phyloP scores from a whole-genome alignment of 2,797 vertebrate species.

The Gallinago solitaria region DNA sequence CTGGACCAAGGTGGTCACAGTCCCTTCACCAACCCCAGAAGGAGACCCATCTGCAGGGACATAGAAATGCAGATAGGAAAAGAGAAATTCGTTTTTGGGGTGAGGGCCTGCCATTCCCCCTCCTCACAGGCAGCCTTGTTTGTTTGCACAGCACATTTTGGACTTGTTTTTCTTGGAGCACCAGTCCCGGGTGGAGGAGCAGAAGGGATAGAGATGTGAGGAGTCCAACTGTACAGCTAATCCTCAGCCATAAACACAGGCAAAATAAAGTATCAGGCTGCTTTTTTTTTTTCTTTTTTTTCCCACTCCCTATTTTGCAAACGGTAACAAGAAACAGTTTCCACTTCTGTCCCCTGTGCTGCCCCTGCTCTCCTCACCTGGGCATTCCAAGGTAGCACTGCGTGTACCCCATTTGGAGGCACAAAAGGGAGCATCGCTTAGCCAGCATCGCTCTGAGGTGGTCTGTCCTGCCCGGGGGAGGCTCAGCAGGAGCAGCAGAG shows the following conservation, averaged over 20 bases:
- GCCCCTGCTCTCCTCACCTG: not conserved
- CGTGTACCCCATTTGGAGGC: not conserved
- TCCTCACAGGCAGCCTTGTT: not conserved
- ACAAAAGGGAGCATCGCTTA: fast-evolving
- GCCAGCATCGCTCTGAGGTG: fast-evolving
- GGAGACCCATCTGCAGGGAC: not conserved
- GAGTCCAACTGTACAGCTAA: not conserved
- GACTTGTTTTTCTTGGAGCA: not conserved
- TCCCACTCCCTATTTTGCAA: not conserved
- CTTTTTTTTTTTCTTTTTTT: not conserved
- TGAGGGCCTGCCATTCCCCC: fast-evolving
- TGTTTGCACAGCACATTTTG: not conserved
- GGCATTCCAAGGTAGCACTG: not conserved
- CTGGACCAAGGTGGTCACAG: not conserved
- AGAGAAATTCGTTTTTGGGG: not conserved
- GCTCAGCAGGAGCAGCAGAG: not conserved
- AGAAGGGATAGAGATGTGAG: not conserved
- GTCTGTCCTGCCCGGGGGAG: not conserved
- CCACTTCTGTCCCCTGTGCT: not conserved
- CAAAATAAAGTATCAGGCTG: not conserved
- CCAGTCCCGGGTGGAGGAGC: not conserved
- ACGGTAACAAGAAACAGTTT: not conserved
- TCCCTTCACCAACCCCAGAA: not conserved
- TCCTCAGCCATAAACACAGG: not conserved
- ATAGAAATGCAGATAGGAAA: not conserved